Evolutionary conservation across 2,113 vertebrate genomes (phyloP).

Genomic region (Meriones unguiculatus): DNA sequence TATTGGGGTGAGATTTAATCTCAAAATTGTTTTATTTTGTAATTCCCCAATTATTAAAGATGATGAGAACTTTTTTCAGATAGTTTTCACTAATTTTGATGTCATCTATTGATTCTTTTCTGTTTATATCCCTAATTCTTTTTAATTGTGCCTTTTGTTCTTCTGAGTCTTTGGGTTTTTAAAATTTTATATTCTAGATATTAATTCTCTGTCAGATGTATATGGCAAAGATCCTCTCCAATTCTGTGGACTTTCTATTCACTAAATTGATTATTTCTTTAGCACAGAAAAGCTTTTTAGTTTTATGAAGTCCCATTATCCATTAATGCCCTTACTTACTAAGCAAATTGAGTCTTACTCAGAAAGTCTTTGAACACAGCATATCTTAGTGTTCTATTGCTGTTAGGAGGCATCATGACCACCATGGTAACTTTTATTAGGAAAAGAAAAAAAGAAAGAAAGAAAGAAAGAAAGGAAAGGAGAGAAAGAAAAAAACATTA

Average conservation of each 20-base stretch:
- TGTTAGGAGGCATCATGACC: background rate
- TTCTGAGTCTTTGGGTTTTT: background rate
- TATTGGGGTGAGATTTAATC: background rate
- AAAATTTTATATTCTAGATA: background rate
- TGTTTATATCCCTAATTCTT: background rate
- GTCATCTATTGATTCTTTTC: background rate
- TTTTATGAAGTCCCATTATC: background rate
- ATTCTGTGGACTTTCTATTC: background rate
- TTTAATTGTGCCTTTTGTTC: background rate
- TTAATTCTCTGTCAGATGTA: background rate
- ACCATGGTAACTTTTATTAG: background rate
- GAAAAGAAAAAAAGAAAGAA: too few relatives aligned
- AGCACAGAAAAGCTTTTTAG: background rate
- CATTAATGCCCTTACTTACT: background rate
- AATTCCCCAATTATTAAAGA: background rate
- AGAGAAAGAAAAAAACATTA: background rate
- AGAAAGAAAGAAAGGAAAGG: too few relatives aligned
- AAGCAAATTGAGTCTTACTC: background rate
- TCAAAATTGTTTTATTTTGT: background rate
- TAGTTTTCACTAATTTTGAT: background rate
- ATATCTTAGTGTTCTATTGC: background rate
- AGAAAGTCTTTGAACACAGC: background rate
- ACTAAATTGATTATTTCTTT: background rate
- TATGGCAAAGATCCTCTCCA: too few relatives aligned
- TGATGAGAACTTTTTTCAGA: background rate